A percentile compares a stretch with the other conserved stretches of the same genome.
phyloP scores from a whole-genome alignment of 2,888 invertebrate species.

The Stenurella melanura region DNA sequence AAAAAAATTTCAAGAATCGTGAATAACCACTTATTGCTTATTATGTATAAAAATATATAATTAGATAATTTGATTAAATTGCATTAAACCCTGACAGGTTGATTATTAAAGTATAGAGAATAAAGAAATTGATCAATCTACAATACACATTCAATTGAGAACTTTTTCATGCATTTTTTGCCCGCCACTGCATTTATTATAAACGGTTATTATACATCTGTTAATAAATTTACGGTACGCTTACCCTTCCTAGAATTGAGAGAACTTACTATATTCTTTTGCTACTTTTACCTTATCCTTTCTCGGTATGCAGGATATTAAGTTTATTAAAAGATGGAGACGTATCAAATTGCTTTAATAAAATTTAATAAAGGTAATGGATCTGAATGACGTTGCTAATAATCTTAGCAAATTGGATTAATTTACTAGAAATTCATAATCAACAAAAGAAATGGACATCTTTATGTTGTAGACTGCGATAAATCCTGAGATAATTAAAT shows the following conservation, averaged over 20 bases:
- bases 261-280: constrained; percentile 17
- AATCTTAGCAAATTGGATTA: constrained; percentile 23
- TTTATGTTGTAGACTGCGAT: not conserved
- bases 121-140: no score
- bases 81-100: no score
- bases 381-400: constrained; percentile 27
- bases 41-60: not conserved
- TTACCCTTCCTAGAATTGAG: constrained; percentile 12
- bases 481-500: constrained; percentile 2
- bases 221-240: constrained; percentile 4
- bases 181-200: constrained; percentile 7
- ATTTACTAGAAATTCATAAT: constrained; percentile 15
- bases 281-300: constrained; percentile 41
- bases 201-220: constrained; percentile 7
- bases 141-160: not conserved
- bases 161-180: not conserved
- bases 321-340: constrained; percentile 57
- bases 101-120: no score
- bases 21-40: not conserved
- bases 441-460: constrained; percentile 19
- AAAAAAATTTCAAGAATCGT: no score
- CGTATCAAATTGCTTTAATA: constrained; percentile 58
- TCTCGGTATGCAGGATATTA: constrained; percentile 56
- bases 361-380: constrained; percentile 50
- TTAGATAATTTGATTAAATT: not conserved